Percentiles rank a stretch among this genome's conserved stretches.
Conservation (phyloP, 1,140 invertebrate genomes). For the Doryteuthis pealeii region DNA sequence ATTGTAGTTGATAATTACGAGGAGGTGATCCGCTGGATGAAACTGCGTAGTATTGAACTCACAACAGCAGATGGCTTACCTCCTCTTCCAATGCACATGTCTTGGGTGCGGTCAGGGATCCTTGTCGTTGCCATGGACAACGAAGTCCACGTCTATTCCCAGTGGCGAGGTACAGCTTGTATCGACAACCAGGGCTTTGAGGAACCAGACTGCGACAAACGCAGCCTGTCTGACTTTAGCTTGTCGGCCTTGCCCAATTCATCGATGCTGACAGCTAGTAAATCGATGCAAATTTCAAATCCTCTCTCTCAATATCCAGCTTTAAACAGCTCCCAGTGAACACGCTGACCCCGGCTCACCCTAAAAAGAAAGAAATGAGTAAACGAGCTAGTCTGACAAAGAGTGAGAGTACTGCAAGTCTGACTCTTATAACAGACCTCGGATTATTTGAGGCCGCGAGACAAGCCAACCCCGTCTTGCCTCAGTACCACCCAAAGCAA, state of each 20-base stretch:
- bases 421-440: slow-evolving; percentile 68
- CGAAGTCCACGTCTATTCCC: slow-evolving; percentile 99
- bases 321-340: slow-evolving; percentile 38
- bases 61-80: slow-evolving; percentile 93
- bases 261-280: slow-evolving; percentile 34
- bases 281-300: slow-evolving; percentile 35
- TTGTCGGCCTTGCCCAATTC: slow-evolving; percentile 23
- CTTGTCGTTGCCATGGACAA: slow-evolving; percentile 98
- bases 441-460: slow-evolving; percentile 96
- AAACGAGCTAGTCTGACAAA: slow-evolving; percentile 32
- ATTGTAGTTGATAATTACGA: slow-evolving; percentile 49
- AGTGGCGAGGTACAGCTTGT: slow-evolving; percentile 70
- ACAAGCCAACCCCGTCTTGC: slow-evolving; percentile 92
- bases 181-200: slow-evolving; percentile 26
- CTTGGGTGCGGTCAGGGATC: slow-evolving; percentile 97
- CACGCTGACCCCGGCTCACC: slow-evolving; percentile 16
- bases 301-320: slow-evolving; percentile 42
- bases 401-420: slow-evolving; percentile 48
- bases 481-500: slow-evolving; percentile 99
- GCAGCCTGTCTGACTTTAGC: slow-evolving; percentile 77
- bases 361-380: slow-evolving; percentile 29
- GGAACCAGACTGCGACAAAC: slow-evolving; percentile 71
- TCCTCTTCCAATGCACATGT: slow-evolving; percentile 96
- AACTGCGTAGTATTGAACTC: slow-evolving; percentile 85
- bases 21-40: slow-evolving; percentile 81